Evolutionary conservation across 2,888 invertebrate genomes (phyloP), one percentile per base, ranked within the genome.

Genomic region (Brenthis ino): DNA sequence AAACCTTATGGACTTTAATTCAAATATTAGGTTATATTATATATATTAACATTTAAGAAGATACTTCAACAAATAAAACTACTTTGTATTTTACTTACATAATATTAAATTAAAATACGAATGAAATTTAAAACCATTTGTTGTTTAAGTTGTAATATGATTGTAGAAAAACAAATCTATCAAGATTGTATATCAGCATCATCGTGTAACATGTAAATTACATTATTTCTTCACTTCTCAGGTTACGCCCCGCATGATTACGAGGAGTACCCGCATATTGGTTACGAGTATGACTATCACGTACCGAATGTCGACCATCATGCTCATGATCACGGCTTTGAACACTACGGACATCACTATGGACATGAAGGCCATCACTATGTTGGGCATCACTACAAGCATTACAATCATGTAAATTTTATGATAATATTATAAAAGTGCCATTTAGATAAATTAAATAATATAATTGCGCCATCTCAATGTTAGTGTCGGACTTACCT

Each of bases 181-280:
- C n/a, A 13, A 60, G 28, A 60, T 33, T 60, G 47, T 8, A 8
- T 6, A 50, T 50, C 4, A 11, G 6, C 50, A 50, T 28, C 28
- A 24, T 47, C 2, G 14, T 51, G n/a, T n/a, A 8, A 33, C 37
- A 43, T 6, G 12, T 13, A 33, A 43, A 55, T 28, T 33, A 60
- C 20, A 37, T 50, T 53, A 24, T n/a, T 20, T 16, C 55, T 14
- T 61, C 14, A 12, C 24, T 72, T 75, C 77, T 37, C 77, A 91
- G 91, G 86, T 4, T 89, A 89, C 57, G 78, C 82, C 14, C 51
- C 83, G 28, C 84, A 82, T 24, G 91, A 89, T 57, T 90, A 88
- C 72, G 92, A 92, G 47, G 91, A 89, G 33, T 74, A 76, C 13
- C 83, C 85, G 28, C 84, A 84, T 67, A 82, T 84, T 64, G 80